A percentile compares a stretch with the other conserved stretches of the same genome.
These are phyloP conservation scores for Chrysolina haemoptera DNA, from an alignment of 2,888 invertebrate species.

Conservation along the genomic window DNA sequence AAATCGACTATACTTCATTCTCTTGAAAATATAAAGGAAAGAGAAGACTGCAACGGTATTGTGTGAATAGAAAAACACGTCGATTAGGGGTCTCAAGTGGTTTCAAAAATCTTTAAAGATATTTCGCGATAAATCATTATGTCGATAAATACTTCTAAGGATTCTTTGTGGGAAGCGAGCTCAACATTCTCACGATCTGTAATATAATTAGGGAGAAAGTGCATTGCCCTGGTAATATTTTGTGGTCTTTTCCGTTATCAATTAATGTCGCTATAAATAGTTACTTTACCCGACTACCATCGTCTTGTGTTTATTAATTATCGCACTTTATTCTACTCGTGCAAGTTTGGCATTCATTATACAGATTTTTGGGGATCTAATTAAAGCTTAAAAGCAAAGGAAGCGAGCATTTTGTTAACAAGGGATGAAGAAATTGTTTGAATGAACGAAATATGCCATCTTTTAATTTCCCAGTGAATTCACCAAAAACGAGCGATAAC, in stretches of 20 bases:
- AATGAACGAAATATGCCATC: too few species aligned
- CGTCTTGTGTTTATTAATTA: slow-evolving; percentile 41
- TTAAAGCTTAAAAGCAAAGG: slow-evolving; percentile 28
- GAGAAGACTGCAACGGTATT: not conserved
- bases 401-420: too few species aligned
- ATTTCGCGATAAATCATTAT: slow-evolving; percentile 27
- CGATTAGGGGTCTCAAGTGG: slow-evolving; percentile 26
- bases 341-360: slow-evolving; percentile 40
- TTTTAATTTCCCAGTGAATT: too few species aligned
- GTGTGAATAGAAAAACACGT: slow-evolving; percentile 25
- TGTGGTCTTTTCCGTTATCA: slow-evolving; percentile 32
- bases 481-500: too few species aligned
- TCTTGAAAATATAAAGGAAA: not conserved
- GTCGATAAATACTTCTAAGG: slow-evolving; percentile 23
- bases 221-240: slow-evolving; percentile 30
- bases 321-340: slow-evolving; percentile 34
- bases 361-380: slow-evolving; percentile 37
- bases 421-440: too few species aligned
- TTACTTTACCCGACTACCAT: slow-evolving; percentile 33
- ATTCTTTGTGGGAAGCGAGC: slow-evolving; percentile 5
- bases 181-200: slow-evolving; percentile 20
- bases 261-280: slow-evolving; percentile 43
- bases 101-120: slow-evolving; percentile 28
- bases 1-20: not conserved
- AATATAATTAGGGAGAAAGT: slow-evolving; percentile 24